These are phyloP conservation scores for Cylloceria caligata DNA, from an alignment of 2,888 invertebrate species.

Conservation along the genomic window DNA sequence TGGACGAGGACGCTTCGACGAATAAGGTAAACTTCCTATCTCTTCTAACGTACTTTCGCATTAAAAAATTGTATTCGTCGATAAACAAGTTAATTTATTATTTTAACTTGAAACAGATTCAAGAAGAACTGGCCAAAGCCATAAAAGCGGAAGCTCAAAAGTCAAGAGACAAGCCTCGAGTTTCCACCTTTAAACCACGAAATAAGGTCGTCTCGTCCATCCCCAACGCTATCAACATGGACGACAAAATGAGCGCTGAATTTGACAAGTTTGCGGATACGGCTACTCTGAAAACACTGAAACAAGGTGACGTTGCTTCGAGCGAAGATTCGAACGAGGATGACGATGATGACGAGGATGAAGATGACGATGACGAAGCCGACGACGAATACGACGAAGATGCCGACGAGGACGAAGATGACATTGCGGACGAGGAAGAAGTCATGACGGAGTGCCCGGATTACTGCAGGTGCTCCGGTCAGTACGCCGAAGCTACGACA, in stretches of 20 bases:
- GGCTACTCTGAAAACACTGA: conserved; percentile 73
- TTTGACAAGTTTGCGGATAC: conserved; percentile 64
- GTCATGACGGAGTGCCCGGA: conserved; percentile 79
- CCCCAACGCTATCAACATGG: conserved; percentile 2
- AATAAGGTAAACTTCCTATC: conserved; percentile 47
- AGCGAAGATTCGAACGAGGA: conserved; percentile 65
- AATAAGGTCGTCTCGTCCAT: conserved; percentile 13
- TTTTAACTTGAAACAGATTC: conserved; percentile 71
- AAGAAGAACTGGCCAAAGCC: conserved; percentile 78
- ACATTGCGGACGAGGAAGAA: conserved; percentile 77
- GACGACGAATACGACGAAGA: conserved; percentile 75
- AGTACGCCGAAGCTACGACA: conserved; percentile 78
- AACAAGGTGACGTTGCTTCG: conserved; percentile 72
- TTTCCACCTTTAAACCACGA: conserved; percentile 47
- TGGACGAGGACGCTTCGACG: conserved; percentile 75
- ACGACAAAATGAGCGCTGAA: conserved; percentile 13
- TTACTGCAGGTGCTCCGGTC: conserved; percentile 79
- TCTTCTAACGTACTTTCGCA: neutral
- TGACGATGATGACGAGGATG: conserved; percentile 72
- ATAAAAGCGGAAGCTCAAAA: conserved; percentile 78
- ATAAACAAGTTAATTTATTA: neutral
- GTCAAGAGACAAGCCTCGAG: conserved; percentile 46
- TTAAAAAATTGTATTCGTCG: neutral
- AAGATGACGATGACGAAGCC: conserved; percentile 72
- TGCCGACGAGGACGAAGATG: conserved; percentile 71